A percentile compares a stretch with the other conserved stretches of the same genome.
Conservation (phyloP, 2,113 vertebrate species). For the Protobothrops flavoviridis region DNA sequence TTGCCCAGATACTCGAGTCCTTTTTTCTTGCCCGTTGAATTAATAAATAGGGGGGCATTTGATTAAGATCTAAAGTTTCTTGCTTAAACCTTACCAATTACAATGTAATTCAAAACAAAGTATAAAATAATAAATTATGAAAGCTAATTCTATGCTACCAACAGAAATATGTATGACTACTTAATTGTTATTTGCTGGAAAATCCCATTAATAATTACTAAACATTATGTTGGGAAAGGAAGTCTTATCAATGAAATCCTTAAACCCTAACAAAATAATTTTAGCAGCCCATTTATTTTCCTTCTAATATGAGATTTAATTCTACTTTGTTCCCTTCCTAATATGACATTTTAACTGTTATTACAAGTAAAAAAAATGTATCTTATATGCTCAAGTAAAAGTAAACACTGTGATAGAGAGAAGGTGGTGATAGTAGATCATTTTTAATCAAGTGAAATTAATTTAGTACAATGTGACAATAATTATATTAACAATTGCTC, state of each 20-base stretch:
- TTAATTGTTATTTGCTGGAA: conserved; percentile 14
- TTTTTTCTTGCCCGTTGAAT: no score
- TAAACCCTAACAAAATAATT: conserved; percentile 37
- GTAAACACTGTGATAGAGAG: neutral
- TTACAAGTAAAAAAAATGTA: conserved; percentile 3
- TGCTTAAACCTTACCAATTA: neutral
- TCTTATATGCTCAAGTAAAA: conserved; percentile 9
- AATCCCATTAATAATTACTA: conserved; percentile 19
- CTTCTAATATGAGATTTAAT: neutral
- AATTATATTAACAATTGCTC: conserved; percentile 39
- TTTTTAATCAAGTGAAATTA: conserved; percentile 19
- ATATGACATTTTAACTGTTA: neutral
- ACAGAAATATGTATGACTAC: neutral
- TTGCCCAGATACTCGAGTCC: neutral
- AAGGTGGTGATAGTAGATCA: neutral
- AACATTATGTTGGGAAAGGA: no score
- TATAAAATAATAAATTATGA: conserved; percentile 2
- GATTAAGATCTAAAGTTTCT: no score
- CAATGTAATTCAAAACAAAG: conserved; percentile 12
- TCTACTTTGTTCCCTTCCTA: neutral
- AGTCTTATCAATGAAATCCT: conserved; percentile 12
- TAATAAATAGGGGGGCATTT: no score
- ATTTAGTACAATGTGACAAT: conserved; percentile 34
- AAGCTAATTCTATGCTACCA: neutral
- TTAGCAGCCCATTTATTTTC: neutral